Conservation (phyloP, 2,888 invertebrate species). For the Celastrina argiolus region DNA sequence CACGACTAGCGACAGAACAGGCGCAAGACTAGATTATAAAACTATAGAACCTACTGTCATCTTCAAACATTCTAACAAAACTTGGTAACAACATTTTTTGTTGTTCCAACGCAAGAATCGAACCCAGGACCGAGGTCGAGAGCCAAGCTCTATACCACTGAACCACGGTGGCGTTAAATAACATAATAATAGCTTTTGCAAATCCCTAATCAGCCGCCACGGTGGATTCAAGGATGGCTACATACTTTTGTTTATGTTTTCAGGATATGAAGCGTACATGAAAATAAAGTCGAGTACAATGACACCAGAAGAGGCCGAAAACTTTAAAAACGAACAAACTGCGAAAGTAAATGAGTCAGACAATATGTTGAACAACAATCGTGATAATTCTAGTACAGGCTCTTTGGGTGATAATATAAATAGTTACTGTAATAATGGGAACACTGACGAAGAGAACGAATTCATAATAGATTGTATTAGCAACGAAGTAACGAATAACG, state of each 20-base stretch:
- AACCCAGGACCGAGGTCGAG: no score
- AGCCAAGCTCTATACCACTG: no score
- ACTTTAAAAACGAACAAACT: slow-evolving; percentile 25
- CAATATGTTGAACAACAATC: slow-evolving; percentile 20
- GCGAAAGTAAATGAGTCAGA: slow-evolving; percentile 44
- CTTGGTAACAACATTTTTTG: no score
- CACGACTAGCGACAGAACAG: no score
- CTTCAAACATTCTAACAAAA: no score
- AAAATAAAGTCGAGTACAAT: slow-evolving; percentile 38
- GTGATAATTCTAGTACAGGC: slow-evolving; percentile 16
- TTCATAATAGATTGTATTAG: slow-evolving; percentile 25
- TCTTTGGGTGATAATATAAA: slow-evolving; percentile 8
- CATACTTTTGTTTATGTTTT: slow-evolving; percentile 21
- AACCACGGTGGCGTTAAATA: no score
- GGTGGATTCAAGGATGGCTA: neutral
- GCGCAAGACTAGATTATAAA: no score
- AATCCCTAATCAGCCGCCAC: no score
- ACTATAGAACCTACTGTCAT: no score
- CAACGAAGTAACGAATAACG: slow-evolving; percentile 25
- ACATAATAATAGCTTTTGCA: no score
- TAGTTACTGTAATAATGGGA: slow-evolving; percentile 22
- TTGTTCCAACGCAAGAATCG: no score
- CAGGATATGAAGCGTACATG: slow-evolving; percentile 56
- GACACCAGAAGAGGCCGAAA: slow-evolving; percentile 23
- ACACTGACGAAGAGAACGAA: slow-evolving; percentile 28